These are phyloP conservation scores for Copsychus sechellarum DNA, from an alignment of 2,113 vertebrate species.

Conservation along the genomic window DNA sequence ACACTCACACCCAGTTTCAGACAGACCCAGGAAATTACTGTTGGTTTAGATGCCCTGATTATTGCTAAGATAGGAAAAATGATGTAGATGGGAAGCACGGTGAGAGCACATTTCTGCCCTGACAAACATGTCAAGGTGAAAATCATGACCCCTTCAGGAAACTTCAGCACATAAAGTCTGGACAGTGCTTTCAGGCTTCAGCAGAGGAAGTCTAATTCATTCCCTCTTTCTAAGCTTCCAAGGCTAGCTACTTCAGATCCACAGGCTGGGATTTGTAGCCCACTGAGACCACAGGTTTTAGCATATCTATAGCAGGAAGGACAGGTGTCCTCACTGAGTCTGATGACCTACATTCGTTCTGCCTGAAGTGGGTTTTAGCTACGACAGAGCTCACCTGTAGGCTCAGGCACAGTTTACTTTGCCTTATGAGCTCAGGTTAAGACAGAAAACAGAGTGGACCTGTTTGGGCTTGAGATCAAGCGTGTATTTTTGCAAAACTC, in stretches of 20 bases:
- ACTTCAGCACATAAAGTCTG: neutral
- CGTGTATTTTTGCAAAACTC: neutral
- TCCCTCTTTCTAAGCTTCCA: neutral
- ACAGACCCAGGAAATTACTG: neutral
- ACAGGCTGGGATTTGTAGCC: neutral
- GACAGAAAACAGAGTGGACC: neutral
- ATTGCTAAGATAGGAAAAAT: neutral
- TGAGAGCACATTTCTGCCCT: neutral
- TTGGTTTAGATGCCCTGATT: neutral
- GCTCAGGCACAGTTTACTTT: neutral
- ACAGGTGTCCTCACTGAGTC: rapidly evolving
- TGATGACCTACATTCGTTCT: neutral
- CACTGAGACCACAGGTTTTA: neutral
- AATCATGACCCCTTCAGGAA: neutral
- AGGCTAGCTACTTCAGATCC: neutral
- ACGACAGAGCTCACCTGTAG: neutral
- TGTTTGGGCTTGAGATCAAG: neutral
- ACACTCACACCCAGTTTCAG: neutral
- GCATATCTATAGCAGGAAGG: neutral
- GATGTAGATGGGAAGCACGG: neutral
- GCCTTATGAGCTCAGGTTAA: neutral
- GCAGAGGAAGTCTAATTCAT: neutral
- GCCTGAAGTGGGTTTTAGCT: neutral
- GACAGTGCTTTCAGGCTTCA: neutral
- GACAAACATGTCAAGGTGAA: neutral